Base-by-base conservation (phyloP, 2,113 vertebrate genomes). In the Uria lomvia region DNA sequence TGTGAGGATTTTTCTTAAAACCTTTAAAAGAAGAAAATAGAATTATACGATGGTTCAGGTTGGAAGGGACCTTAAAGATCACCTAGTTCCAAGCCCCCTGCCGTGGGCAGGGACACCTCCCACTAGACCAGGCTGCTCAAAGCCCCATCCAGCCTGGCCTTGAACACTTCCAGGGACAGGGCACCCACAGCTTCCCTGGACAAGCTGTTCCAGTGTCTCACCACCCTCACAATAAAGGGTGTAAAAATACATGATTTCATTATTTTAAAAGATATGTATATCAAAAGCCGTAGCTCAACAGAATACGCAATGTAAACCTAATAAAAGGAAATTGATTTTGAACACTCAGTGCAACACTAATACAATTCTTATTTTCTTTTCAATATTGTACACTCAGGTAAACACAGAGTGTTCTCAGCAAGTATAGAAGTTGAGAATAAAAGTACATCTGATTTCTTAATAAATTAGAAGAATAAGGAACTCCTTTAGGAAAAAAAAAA, bases 341-440 rank as follows among this genome's bases (percentile, higher is more conserved):
- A 85, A 58, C 32, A 38, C 68, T 92, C 40, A 55, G 53, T 21
- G 32, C 58, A 91, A 58, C 36, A 66, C 2, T 62, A 50, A 68
- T 56, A 50, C n/a, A 77, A 81, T 87, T 92, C 45, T 76, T 8
- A 59, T 89, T 94, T 73, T 38, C 32, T 87, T 94, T 95, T 95
- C 70, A 88, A 70, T 87, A 53, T 45, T 6, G 5, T 50, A 34
- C 23, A 47, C 23, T 63, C 55, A 58, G 3, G 24, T 77, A 97
- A 96, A 84, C 81, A 86, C 73, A 90, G 40, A 32, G 27, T 40
- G 45, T 86, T 84, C 63, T 86, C 71, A 66, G 50, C 58, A 86
- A 77, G 62, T 67, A 47, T 9, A 91, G 72, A 89, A 89, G 36
- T 16, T 59, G 47, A 86, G 56, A 90, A 88, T 50, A 74, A 83